Percentiles rank a stretch among this genome's conserved stretches.
Evolutionary conservation across 2,888 invertebrate genomes (phyloP).

Genomic region (Axea sp.): DNA sequence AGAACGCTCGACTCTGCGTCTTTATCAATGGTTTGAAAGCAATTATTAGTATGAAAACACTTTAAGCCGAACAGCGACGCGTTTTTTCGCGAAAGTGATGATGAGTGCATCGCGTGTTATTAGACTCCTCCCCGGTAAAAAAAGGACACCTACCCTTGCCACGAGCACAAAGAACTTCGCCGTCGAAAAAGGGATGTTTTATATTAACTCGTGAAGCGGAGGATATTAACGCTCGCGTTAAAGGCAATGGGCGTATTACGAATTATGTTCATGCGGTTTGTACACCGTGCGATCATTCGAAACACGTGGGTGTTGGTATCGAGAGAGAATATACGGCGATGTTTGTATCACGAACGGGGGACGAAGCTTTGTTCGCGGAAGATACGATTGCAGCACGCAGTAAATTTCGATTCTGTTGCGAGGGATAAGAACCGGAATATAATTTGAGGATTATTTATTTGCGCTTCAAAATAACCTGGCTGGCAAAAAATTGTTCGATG

Average conservation of each 20-base stretch:
- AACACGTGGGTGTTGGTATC: constrained; percentile 62
- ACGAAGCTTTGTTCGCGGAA: constrained; percentile 56
- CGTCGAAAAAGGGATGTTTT: constrained; percentile 74
- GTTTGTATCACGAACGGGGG: constrained; percentile 61
- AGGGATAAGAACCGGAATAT: constrained; percentile 56
- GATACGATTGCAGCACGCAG: constrained; percentile 58
- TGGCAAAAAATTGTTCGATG: constrained; percentile 6
- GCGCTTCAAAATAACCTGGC: constrained; percentile 18
- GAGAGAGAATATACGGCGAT: constrained; percentile 59
- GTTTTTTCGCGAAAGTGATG: constrained; percentile 68
- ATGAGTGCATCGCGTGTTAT: constrained; percentile 78
- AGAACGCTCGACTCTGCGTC: neutral
- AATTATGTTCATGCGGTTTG: constrained; percentile 63
- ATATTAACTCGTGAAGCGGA: constrained; percentile 71
- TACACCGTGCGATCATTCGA: constrained; percentile 56
- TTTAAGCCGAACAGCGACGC: neutral
- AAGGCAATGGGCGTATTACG: constrained; percentile 69
- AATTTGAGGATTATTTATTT: constrained; percentile 51
- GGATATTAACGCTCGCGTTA: constrained; percentile 71
- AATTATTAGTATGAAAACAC: constrained; percentile 35
- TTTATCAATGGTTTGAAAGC: constrained; percentile 25
- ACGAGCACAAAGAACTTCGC: constrained; percentile 52
- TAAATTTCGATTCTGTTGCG: constrained; percentile 57
- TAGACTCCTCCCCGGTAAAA: constrained; percentile 60
- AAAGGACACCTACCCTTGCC: constrained; percentile 62